A percentile compares a stretch with the other conserved stretches of the same genome.
phyloP scores from a whole-genome alignment of 1,140 invertebrate genomes.

The Drosophila trapezifrons region DNA sequence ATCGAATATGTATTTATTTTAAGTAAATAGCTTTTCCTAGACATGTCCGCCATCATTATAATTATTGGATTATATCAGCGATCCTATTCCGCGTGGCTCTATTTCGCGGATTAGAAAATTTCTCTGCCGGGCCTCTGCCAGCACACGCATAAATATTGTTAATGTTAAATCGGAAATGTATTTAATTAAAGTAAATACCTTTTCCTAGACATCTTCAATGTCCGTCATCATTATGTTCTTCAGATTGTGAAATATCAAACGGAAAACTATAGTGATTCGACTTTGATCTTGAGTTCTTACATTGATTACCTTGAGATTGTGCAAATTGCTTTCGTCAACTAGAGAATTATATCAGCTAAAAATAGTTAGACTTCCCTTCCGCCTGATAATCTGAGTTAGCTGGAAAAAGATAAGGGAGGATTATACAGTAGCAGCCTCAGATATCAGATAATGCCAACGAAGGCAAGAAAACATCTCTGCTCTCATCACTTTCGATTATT shows the following conservation, averaged over 20 bases:
- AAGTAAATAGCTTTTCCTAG: not conserved
- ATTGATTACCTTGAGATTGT: not conserved
- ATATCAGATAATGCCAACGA: constrained; percentile 3
- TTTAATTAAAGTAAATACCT: no score
- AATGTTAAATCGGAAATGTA: no score
- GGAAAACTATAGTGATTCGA: not conserved
- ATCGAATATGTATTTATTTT: no score
- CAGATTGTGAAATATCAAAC: no score
- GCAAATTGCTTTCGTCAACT: constrained; percentile 1
- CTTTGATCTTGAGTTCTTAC: not conserved
- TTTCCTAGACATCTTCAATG: no score
- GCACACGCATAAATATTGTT: no score
- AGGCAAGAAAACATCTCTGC: not conserved
- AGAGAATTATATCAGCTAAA: not conserved
- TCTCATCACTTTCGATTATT: constrained; percentile 46
- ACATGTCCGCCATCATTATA: not conserved
- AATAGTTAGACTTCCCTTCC: constrained; percentile 22
- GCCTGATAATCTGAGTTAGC: not conserved
- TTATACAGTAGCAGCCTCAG: constrained; percentile 16
- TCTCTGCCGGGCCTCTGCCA: no score
- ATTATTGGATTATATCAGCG: no score
- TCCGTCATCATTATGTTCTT: no score
- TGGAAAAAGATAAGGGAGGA: constrained; percentile 7
- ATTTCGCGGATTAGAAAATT: no score
- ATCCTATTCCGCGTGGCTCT: no score